Conservation (phyloP, 2,888 invertebrate species). For the Drosophila borborema region DNA sequence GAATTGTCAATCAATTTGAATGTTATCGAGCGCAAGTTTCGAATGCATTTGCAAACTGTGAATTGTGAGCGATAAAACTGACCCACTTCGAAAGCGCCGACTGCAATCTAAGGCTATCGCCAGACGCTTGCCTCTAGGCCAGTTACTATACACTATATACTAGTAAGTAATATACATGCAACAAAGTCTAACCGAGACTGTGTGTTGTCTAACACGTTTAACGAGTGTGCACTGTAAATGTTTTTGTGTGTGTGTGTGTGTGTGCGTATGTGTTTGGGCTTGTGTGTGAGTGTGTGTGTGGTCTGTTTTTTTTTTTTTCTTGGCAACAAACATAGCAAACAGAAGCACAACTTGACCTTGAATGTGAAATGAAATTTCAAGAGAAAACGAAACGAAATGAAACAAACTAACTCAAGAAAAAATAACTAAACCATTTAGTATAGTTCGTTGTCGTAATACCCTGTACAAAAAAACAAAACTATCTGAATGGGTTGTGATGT, state of each 20-base stretch:
- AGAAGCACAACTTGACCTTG: constrained; percentile 55
- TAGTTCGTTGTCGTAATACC: constrained; percentile 11
- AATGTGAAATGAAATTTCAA: constrained; percentile 67
- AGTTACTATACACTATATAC: constrained; percentile 29
- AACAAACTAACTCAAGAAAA: constrained; percentile 19
- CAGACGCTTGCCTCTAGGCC: constrained; percentile 56
- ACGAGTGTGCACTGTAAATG: neutral
- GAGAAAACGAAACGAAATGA: constrained; percentile 29
- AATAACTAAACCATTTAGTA: constrained; percentile 4
- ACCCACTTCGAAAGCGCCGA: constrained; percentile 63
- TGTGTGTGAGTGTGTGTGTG: neutral
- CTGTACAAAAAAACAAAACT: neutral
- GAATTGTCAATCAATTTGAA: constrained; percentile 25
- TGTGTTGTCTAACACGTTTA: constrained; percentile 33
- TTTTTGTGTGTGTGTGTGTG: neutral
- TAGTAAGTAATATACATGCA: neutral
- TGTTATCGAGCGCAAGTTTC: constrained; percentile 35
- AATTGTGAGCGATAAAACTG: constrained; percentile 73
- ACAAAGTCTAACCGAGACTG: neutral
- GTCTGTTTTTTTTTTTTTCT: constrained; percentile 28
- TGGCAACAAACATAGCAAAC: constrained; percentile 36
- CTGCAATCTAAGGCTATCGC: constrained; percentile 46
- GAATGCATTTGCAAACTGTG: constrained; percentile 27
- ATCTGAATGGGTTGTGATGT: neutral
- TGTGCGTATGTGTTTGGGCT: neutral